Percentiles rank a stretch among this genome's conserved stretches.
Evolutionary conservation across 2,888 invertebrate genomes (phyloP).

Genomic region (Caenorhabditis auriculariae): DNA sequence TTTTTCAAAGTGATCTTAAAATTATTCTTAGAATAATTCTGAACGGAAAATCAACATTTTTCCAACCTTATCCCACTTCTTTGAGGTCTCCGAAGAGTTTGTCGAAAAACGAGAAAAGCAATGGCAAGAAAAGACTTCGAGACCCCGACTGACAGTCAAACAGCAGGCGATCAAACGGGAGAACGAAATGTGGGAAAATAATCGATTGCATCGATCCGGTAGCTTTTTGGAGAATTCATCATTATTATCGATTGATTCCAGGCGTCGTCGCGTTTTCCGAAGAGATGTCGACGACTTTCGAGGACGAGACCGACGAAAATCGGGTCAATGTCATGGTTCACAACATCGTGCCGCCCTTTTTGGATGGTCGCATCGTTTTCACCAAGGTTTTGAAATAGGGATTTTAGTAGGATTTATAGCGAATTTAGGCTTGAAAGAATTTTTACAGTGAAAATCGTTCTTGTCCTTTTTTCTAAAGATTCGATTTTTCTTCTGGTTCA

Average conservation of each 20-base stretch:
- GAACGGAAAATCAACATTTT: too few species aligned
- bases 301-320: constrained; percentile 80
- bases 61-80: neutral
- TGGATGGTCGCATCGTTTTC: constrained; percentile 96
- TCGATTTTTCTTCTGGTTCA: too few species aligned
- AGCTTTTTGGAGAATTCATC: neutral
- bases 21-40: too few species aligned
- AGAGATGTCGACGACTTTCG: constrained; percentile 64
- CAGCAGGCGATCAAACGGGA: constrained; percentile 92
- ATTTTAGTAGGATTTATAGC: neutral
- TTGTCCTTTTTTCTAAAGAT: neutral
- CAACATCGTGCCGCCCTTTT: constrained; percentile 96
- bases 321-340: constrained; percentile 93
- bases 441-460: constrained; percentile 1
- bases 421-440: neutral
- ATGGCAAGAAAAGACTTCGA: constrained; percentile 76
- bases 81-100: constrained; percentile 75
- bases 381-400: constrained; percentile 79
- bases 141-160: constrained; percentile 85
- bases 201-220: constrained; percentile 84
- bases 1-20: too few species aligned
- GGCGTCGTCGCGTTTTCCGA: constrained; percentile 37
- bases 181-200: constrained; percentile 97
- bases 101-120: constrained; percentile 89
- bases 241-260: constrained; percentile 1